These are phyloP conservation scores for Miltochrista miniata DNA, from an alignment of 2,888 invertebrate species.

Conservation along the genomic window DNA sequence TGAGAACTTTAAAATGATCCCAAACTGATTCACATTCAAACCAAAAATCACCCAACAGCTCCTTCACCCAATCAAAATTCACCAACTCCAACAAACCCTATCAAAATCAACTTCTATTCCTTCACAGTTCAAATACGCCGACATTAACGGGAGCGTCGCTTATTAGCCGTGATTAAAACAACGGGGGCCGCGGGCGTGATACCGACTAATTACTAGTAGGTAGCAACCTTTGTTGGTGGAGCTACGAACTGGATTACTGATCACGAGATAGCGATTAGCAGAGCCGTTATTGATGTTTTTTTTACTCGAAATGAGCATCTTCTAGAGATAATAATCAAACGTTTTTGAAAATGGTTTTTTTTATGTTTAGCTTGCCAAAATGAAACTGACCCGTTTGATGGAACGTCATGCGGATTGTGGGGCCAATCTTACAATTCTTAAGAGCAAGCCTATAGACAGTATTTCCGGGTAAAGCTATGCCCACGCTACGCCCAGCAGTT, in stretches of 20 bases:
- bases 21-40: no score
- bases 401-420: no score
- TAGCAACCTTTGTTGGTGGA: constrained; percentile 45
- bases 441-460: no score
- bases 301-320: no score
- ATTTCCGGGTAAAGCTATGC: no score
- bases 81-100: constrained; percentile 12
- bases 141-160: constrained; percentile 23
- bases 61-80: constrained; percentile 16
- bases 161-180: constrained; percentile 60
- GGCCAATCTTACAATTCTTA: no score
- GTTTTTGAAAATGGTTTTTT: no score
- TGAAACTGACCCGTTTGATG: no score
- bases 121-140: constrained; percentile 22
- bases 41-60: background rate
- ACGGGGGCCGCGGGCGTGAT: constrained; percentile 50
- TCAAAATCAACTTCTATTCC: constrained; percentile 21
- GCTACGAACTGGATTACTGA: constrained; percentile 28
- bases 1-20: no score
- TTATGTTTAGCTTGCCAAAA: no score
- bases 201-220: constrained; percentile 58
- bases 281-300: constrained; percentile 19
- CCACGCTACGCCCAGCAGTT: no score
- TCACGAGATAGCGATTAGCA: constrained; percentile 39
- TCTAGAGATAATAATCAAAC: no score